Percentiles rank a stretch among this genome's conserved stretches.
These are phyloP conservation scores for Labia minor DNA, from an alignment of 2,888 invertebrate genomes.

Conservation along the genomic window DNA sequence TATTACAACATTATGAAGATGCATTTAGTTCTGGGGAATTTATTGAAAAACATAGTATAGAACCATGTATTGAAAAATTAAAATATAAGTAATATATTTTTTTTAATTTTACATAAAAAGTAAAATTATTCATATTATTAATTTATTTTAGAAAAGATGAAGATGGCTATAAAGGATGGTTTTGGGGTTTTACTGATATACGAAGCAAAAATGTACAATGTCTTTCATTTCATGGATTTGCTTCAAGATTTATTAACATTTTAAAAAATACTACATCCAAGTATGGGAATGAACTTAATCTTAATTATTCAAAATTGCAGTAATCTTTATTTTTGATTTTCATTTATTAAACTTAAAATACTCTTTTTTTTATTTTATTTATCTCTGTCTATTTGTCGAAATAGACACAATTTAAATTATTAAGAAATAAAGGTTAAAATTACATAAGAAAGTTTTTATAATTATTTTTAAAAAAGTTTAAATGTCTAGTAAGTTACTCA, in stretches of 20 bases:
- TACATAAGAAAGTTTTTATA: no score
- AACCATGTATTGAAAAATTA: conserved; percentile 39
- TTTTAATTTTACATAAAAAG: not conserved
- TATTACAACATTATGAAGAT: conserved; percentile 74
- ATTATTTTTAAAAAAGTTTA: no score
- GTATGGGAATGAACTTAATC: no score
- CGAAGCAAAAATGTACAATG: conserved; percentile 57
- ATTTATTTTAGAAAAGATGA: conserved; percentile 29
- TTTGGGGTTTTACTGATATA: conserved; percentile 63
- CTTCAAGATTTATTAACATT: conserved; percentile 51
- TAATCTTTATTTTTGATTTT: no score
- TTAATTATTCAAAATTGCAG: no score
- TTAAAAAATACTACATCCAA: conserved; percentile 41
- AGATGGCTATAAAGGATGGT: conserved; percentile 41
- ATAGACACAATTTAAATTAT: no score
- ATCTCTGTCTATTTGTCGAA: no score
- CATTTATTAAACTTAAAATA: no score
- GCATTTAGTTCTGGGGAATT: conserved; percentile 74
- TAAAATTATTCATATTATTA: not conserved
- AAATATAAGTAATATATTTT: conserved; percentile 27
- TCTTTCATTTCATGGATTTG: conserved; percentile 71
- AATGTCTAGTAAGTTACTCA: no score
- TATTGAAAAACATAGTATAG: conserved; percentile 65
- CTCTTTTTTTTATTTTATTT: no score
- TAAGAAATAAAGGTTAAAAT: no score